These are phyloP conservation scores for Embiotoca jacksoni DNA, from an alignment of 2,113 vertebrate genomes.

Conservation along the genomic window DNA sequence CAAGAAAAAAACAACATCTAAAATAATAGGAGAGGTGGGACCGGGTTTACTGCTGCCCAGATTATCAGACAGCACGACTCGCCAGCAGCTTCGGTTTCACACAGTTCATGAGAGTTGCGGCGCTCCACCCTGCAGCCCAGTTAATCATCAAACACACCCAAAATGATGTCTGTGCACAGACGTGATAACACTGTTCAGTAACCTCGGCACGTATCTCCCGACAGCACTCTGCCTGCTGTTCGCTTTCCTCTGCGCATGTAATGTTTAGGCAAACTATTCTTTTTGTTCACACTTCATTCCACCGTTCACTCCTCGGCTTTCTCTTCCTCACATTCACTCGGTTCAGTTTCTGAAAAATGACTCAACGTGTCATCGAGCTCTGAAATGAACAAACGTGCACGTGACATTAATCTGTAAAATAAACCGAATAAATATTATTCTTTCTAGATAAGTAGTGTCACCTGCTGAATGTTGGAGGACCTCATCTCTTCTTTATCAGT, in stretches of 20 bases:
- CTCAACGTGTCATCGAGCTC: no score
- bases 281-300: no score
- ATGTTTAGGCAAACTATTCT: neutral
- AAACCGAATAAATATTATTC: no score
- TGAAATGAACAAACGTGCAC: no score
- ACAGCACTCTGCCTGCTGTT: neutral
- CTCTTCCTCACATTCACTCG: no score
- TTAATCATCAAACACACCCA: conserved; percentile 53
- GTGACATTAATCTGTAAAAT: no score
- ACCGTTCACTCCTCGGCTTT: no score
- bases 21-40: neutral
- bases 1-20: no score
- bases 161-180: conserved; percentile 28
- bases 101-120: neutral
- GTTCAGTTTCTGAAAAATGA: no score
- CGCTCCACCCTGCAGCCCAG: conserved; percentile 24
- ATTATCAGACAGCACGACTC: neutral
- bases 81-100: neutral
- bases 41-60: neutral
- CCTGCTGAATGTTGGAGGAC: no score
- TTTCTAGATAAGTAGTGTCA: no score
- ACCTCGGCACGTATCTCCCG: conserved; percentile 29
- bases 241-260: neutral
- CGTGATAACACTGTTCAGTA: conserved; percentile 41
- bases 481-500: no score